These are phyloP conservation scores for Aromia moschata DNA, from an alignment of 2,888 invertebrate species.

Conservation along the genomic window DNA sequence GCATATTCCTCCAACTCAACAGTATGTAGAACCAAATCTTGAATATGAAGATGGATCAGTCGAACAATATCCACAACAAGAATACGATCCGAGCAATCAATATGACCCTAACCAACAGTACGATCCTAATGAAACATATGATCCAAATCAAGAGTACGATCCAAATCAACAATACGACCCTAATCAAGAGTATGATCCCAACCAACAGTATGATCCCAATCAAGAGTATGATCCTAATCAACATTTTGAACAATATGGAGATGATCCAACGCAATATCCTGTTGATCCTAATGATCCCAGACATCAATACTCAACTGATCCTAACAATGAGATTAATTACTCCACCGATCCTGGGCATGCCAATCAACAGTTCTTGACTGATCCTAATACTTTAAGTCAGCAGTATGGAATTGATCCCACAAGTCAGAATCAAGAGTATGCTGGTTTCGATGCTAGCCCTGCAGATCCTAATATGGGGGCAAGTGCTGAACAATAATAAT, in stretches of 20 bases:
- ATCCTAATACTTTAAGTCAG: conserved; percentile 47
- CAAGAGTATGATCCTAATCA: conserved; percentile 38
- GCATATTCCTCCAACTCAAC: too few species aligned
- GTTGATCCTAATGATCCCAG: conserved; percentile 27
- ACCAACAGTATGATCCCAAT: conserved; percentile 40
- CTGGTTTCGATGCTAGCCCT: conserved; percentile 2
- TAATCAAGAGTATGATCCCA: conserved; percentile 52
- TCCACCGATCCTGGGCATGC: conserved; percentile 29
- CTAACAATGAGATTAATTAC: conserved; percentile 3
- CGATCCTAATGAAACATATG: too few species aligned
- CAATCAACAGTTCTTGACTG: conserved; percentile 47
- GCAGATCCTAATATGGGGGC: background rate
- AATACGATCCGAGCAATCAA: conserved; percentile 35
- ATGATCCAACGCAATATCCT: conserved; percentile 37
- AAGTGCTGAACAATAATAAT: conserved; percentile 8
- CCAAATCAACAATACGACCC: conserved; percentile 41
- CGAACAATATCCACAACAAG: conserved; percentile 15
- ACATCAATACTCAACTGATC: conserved; percentile 44
- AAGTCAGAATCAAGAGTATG: conserved; percentile 27
- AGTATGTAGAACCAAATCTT: background rate
- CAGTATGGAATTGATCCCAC: conserved; percentile 26
- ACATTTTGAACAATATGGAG: conserved; percentile 32
- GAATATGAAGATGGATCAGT: too few species aligned
- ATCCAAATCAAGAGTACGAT: conserved; percentile 47
- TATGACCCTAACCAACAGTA: conserved; percentile 57